These are phyloP conservation scores for Sula dactylatra DNA, from an alignment of 2,113 vertebrate species.

Conservation along the genomic window DNA sequence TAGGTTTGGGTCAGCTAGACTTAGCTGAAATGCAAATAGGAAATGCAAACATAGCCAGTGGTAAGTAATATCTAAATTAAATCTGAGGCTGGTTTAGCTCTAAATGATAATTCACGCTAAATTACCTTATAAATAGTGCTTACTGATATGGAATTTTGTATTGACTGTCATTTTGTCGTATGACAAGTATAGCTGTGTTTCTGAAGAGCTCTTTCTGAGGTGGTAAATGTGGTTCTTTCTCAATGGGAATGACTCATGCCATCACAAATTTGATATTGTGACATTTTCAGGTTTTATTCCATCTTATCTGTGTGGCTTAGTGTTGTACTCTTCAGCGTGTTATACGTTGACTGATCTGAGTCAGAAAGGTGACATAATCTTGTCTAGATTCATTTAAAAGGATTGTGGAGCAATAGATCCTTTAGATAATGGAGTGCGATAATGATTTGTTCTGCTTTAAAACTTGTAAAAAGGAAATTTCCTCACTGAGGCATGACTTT, in stretches of 20 bases:
- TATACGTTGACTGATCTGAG: background rate
- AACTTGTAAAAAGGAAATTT: background rate
- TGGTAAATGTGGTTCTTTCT: background rate
- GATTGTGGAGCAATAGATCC: background rate
- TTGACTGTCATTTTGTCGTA: background rate
- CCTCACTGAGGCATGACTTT: background rate
- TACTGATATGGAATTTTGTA: background rate
- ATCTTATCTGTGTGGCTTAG: background rate
- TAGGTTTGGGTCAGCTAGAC: background rate
- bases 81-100: background rate
- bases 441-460: background rate
- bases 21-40: background rate
- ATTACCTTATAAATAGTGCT: background rate
- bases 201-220: background rate
- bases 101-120: background rate
- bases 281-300: background rate
- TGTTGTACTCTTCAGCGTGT: background rate
- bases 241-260: background rate
- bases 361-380: background rate
- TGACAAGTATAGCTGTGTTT: background rate
- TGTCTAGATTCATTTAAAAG: background rate
- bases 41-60: background rate
- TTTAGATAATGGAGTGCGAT: background rate
- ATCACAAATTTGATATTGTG: background rate
- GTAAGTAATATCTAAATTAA: background rate